Percentiles rank a stretch among this genome's conserved stretches.
Evolutionary conservation across 2,888 invertebrate species (phyloP).

Genomic region (Mantis religiosa): DNA sequence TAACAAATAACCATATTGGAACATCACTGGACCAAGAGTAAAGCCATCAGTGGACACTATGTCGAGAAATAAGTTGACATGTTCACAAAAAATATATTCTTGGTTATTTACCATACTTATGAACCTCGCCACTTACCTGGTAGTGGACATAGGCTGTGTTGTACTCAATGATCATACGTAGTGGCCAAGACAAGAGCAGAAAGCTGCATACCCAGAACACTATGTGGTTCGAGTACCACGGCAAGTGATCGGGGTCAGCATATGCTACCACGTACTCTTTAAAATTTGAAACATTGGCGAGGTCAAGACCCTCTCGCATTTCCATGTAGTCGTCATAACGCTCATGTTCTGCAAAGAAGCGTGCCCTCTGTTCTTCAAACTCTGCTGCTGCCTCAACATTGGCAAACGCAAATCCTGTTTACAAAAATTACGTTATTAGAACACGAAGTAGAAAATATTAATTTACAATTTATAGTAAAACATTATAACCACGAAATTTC

Average conservation of each 20-base stretch:
- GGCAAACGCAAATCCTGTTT: slow-evolving; percentile 66
- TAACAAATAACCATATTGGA: too few relatives aligned
- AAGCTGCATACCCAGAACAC: slow-evolving; percentile 73
- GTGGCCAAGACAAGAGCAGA: slow-evolving; percentile 76
- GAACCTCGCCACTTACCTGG: slow-evolving; percentile 51
- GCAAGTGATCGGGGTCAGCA: slow-evolving; percentile 45
- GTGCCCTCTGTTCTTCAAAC: slow-evolving; percentile 74
- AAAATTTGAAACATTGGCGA: slow-evolving; percentile 59
- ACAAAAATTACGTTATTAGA: background rate
- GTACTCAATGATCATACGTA: slow-evolving; percentile 72
- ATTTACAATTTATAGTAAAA: too few relatives aligned
- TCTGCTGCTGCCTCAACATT: slow-evolving; percentile 72
- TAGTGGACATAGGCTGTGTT: slow-evolving; percentile 78
- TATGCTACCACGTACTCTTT: slow-evolving; percentile 55
- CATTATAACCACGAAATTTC: too few relatives aligned
- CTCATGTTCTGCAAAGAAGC: slow-evolving; percentile 77
- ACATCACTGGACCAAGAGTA: too few relatives aligned
- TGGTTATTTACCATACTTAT: too few relatives aligned
- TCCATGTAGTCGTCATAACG: slow-evolving; percentile 81
- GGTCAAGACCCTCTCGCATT: slow-evolving; percentile 74
- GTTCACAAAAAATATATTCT: too few relatives aligned
- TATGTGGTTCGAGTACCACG: slow-evolving; percentile 64
- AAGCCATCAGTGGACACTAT: too few relatives aligned
- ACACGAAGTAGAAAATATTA: too few relatives aligned
- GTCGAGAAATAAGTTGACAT: too few relatives aligned